These are phyloP conservation scores for Ptiloglossa arizonensis DNA, from an alignment of 1,140 invertebrate genomes.

Conservation along the genomic window DNA sequence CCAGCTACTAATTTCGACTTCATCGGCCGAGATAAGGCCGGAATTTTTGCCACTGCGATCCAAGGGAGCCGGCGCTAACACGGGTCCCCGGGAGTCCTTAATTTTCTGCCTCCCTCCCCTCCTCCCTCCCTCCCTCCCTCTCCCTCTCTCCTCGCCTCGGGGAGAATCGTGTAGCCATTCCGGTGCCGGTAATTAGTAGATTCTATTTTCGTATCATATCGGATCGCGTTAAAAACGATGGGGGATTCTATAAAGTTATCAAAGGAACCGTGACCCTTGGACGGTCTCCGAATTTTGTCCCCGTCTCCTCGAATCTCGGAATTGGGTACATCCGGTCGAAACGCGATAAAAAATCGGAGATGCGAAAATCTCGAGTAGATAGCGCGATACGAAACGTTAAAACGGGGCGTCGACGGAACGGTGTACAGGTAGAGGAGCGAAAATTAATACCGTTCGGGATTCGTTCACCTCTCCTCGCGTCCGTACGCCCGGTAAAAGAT, in stretches of 20 bases:
- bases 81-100: slow-evolving; percentile 29
- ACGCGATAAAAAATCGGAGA: background rate
- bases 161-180: slow-evolving; percentile 23
- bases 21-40: slow-evolving; percentile 78
- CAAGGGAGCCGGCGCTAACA: slow-evolving; percentile 56
- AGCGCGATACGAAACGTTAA: background rate
- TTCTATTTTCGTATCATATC: slow-evolving; percentile 16
- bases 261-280: background rate
- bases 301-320: background rate
- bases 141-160: background rate
- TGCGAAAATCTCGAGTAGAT: background rate
- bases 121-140: too few species aligned
- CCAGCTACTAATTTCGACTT: slow-evolving; percentile 80
- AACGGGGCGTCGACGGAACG: background rate
- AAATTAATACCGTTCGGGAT: background rate
- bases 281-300: background rate
- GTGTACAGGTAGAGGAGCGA: background rate
- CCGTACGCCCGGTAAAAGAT: background rate
- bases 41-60: slow-evolving; percentile 76
- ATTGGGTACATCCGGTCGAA: background rate
- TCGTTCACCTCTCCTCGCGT: background rate
- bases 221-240: background rate
- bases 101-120: slow-evolving; percentile 37
- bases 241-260: slow-evolving; percentile 18
- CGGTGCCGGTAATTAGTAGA: slow-evolving; percentile 39